These are phyloP conservation scores for Dinoponera quadriceps DNA, from an alignment of 1,140 invertebrate genomes.

Conservation along the genomic window DNA sequence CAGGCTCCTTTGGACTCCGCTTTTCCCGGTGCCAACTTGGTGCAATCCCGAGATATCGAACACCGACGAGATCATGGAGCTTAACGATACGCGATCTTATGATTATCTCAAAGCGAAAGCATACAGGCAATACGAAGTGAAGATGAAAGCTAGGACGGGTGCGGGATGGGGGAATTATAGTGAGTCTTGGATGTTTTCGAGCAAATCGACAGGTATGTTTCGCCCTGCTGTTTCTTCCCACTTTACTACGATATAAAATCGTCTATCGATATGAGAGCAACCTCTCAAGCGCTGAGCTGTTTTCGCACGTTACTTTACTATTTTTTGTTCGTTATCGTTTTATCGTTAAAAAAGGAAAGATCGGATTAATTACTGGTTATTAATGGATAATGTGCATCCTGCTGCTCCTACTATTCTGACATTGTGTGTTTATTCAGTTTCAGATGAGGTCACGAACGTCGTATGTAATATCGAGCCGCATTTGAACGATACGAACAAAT, in stretches of 20 bases:
- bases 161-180: slow-evolving; percentile 76
- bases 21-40: slow-evolving; percentile 67
- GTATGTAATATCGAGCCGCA: slow-evolving; percentile 58
- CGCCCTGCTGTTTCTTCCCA: not conserved
- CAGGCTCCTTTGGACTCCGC: slow-evolving; percentile 67
- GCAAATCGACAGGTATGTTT: slow-evolving; percentile 62
- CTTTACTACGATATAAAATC: not conserved
- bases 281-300: not conserved
- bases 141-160: slow-evolving; percentile 75
- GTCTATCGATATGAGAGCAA: too few relatives aligned
- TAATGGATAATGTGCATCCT: too few relatives aligned
- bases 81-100: slow-evolving; percentile 45
- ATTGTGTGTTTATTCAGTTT: slow-evolving; percentile 66
- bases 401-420: too few relatives aligned
- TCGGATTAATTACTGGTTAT: too few relatives aligned
- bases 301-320: not conserved
- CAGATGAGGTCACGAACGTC: slow-evolving; percentile 73
- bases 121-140: slow-evolving; percentile 72
- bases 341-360: not conserved
- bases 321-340: not conserved
- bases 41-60: slow-evolving; percentile 44
- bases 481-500: slow-evolving; percentile 66
- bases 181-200: slow-evolving; percentile 55
- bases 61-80: slow-evolving; percentile 12
- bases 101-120: slow-evolving; percentile 61